A percentile compares a stretch with the other conserved stretches of the same genome.
Evolutionary conservation across 2,888 invertebrate species (phyloP).

Genomic region (Bruchidius siliquastri): DNA sequence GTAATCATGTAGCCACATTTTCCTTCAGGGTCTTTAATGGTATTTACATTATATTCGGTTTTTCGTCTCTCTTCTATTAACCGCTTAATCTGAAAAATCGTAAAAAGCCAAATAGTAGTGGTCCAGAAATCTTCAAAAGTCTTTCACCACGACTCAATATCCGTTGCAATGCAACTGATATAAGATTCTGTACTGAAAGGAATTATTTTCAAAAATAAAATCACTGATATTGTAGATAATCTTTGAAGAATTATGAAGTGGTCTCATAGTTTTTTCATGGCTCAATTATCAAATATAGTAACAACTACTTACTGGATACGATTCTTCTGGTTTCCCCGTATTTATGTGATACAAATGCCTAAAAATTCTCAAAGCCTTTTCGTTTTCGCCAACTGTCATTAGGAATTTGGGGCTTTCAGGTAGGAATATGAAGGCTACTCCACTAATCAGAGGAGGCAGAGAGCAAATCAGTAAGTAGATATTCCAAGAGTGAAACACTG

Average conservation of each 20-base stretch:
- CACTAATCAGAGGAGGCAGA: slow-evolving; percentile 63
- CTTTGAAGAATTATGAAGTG: not conserved
- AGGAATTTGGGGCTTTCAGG: slow-evolving; percentile 80
- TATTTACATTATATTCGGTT: slow-evolving; percentile 12
- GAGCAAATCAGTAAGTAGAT: slow-evolving; percentile 57
- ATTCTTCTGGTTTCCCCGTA: slow-evolving; percentile 56
- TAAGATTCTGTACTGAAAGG: too few relatives aligned
- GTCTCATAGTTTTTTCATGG: too few relatives aligned
- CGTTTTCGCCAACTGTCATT: slow-evolving; percentile 62
- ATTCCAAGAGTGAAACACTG: slow-evolving; percentile 60
- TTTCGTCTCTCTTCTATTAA: slow-evolving; percentile 39
- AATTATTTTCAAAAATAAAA: too few relatives aligned
- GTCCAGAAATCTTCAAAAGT: too few relatives aligned
- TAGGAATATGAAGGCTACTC: slow-evolving; percentile 55
- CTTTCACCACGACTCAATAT: too few relatives aligned
- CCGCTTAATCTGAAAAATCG: slow-evolving; percentile 39
- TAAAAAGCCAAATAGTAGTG: not conserved
- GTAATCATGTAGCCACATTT: slow-evolving; percentile 38
- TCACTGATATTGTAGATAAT: not conserved
- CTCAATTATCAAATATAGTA: too few relatives aligned
- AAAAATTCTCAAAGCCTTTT: slow-evolving; percentile 62
- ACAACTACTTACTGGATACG: slow-evolving; percentile 61
- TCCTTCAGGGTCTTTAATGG: slow-evolving; percentile 11
- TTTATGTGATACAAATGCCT: slow-evolving; percentile 62
- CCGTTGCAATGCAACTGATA: too few relatives aligned